Percentiles rank a stretch among this genome's conserved stretches.
Evolutionary conservation across 2,797 vertebrate genomes (phyloP).

Genomic region (Melopsittacus undulatus): DNA sequence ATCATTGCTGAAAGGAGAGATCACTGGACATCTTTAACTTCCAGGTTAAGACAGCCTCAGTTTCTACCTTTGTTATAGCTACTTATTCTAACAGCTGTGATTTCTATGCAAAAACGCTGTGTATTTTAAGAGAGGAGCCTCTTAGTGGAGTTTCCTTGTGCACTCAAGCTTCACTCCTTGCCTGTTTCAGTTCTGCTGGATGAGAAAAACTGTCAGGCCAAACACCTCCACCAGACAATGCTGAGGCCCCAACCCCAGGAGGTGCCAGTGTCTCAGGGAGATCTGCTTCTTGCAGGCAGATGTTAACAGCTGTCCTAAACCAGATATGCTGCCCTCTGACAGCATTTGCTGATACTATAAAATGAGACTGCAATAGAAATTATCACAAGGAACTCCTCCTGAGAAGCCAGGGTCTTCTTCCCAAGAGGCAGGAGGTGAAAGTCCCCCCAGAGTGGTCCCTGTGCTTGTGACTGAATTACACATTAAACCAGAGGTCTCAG

Average conservation of each 20-base stretch:
- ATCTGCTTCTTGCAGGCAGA: not conserved
- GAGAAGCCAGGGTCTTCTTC: not conserved
- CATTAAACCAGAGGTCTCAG: not conserved
- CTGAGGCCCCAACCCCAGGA: not conserved
- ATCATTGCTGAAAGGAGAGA: not conserved
- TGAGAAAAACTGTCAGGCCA: not conserved
- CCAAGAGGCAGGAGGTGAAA: not conserved
- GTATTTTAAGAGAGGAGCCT: not conserved
- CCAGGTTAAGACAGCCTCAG: not conserved
- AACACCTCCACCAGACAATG: not conserved
- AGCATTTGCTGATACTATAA: not conserved
- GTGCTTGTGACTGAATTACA: not conserved
- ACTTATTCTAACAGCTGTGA: not conserved
- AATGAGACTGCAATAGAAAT: not conserved
- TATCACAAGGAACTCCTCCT: not conserved
- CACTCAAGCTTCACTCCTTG: not conserved
- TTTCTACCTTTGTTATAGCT: not conserved
- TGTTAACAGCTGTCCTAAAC: not conserved
- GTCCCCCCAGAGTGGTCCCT: accelerated
- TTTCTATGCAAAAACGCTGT: accelerated
- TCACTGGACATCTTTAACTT: not conserved
- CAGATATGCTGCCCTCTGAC: not conserved
- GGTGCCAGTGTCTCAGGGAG: not conserved
- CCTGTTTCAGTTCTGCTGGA: not conserved
- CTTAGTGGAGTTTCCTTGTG: not conserved